Evolutionary conservation across 2,113 vertebrate species (phyloP), one percentile per base, ranked within the genome.

Genomic region (Dipodomys ordii): DNA sequence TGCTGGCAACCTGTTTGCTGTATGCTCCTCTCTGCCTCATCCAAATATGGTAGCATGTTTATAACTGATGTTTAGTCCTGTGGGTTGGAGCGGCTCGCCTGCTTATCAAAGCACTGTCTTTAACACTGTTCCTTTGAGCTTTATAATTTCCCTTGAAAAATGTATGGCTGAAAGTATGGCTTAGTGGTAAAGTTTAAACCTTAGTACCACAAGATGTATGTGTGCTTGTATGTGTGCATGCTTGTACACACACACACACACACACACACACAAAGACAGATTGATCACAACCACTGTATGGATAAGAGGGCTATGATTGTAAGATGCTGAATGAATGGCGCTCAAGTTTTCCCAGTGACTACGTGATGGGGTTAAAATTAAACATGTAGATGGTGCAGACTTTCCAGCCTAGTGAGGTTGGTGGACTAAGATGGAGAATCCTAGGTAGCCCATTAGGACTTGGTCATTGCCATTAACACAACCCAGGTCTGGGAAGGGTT

Each of bases 361-460:
- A 6, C 0, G 25, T 68, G 64, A 32, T 13, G 4, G 35, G 3
- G 6, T 78, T 8, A 49, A n/a, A 9, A 22, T 73, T 72, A 72
- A 84, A 83, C 76, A 6, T 6, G 0, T 6, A 57, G 77, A 28
- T 64, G n/a, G 8, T 39, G 20, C 9, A 9, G 0, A 79, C 44
- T 84, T 71, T 27, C 11, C 7, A 87, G 19, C 32, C 30, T 80
- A 35, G 0, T 35, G 16, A 73, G 30, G 7, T 8, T 23, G 44
- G 35, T 13, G 32, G 74, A 85, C 0, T 4, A 39, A 64, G 78
- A 73, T 12, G 35, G 30, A 87, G 62, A 80, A 68, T 18, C 1
- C 1, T 22, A 25, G n/a, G 5, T 32, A 5, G 1, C 8, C 8
- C 3, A 0, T 5, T 18, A 30, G 68, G 28, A 35, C n/a, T 65